Conservation (phyloP, 2,113 vertebrate genomes). For the Brachirus orientalis region DNA sequence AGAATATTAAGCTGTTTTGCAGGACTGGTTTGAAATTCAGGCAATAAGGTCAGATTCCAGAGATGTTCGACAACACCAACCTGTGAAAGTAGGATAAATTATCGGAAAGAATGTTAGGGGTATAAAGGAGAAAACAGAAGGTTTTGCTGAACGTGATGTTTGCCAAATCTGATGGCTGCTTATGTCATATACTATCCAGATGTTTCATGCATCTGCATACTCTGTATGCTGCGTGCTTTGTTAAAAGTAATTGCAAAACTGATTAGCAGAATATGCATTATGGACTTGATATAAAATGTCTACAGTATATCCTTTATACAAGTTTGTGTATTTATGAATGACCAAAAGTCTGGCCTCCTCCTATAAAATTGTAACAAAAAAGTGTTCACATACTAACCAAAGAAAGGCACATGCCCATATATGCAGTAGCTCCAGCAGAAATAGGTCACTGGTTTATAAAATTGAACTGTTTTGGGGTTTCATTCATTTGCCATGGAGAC, state of each 20-base stretch:
- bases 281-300: conserved; percentile 8
- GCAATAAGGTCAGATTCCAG: conserved; percentile 68
- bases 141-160: conserved; percentile 57
- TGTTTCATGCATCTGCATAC: conserved; percentile 39
- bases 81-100: conserved; percentile 68
- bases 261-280: conserved; percentile 8
- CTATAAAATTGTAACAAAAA: neutral
- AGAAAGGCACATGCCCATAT: neutral
- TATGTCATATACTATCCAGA: conserved; percentile 56
- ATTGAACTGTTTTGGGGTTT: conserved; percentile 61
- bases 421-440: conserved; percentile 40
- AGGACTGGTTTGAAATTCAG: conserved; percentile 68
- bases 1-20: conserved; percentile 69
- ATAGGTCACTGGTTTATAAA: conserved; percentile 53
- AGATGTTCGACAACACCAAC: conserved; percentile 67
- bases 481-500: conserved; percentile 70
- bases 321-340: neutral
- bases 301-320: neutral
- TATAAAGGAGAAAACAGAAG: conserved; percentile 73
- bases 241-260: neutral
- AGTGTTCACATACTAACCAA: conserved; percentile 19
- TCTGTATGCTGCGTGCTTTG: neutral
- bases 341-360: conserved; percentile 6
- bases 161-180: conserved; percentile 63
- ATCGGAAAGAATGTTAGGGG: conserved; percentile 71